Evolutionary conservation across 2,888 invertebrate species (phyloP).

Genomic region (Crioceris asparagi): DNA sequence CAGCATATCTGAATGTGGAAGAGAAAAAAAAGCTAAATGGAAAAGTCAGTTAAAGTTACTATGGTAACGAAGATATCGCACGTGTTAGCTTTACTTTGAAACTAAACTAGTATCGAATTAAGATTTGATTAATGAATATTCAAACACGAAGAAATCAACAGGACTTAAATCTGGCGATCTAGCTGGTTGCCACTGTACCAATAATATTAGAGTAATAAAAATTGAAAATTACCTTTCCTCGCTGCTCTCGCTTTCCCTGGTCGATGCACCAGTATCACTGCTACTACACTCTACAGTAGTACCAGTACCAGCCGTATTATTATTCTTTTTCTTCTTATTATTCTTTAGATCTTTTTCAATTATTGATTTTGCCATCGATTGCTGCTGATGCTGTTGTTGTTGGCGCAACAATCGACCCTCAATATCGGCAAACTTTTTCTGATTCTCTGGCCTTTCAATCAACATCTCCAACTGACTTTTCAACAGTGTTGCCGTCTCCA

Average conservation of each 20-base stretch:
- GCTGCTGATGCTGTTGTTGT: slow-evolving; percentile 38
- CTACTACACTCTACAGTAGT: no score
- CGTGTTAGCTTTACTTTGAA: no score
- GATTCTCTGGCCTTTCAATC: slow-evolving; percentile 72
- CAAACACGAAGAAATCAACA: no score
- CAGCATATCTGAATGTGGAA: slow-evolving; percentile 33
- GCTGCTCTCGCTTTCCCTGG: slow-evolving; percentile 60
- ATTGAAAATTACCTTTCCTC: slow-evolving; percentile 46
- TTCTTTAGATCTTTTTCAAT: no score
- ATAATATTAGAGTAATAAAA: neutral
- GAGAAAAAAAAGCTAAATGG: no score
- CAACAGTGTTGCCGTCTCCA: slow-evolving; percentile 82
- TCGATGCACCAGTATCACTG: slow-evolving; percentile 56
- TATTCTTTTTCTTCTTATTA: slow-evolving; percentile 64
- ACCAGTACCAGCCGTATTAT: no score
- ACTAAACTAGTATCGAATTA: no score
- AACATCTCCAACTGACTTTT: slow-evolving; percentile 75
- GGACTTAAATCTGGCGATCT: no score
- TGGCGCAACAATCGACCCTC: slow-evolving; percentile 49
- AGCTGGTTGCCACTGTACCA: neutral
- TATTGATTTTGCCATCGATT: no score
- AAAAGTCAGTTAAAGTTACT: no score
- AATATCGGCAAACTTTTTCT: slow-evolving; percentile 74
- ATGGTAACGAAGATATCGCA: no score
- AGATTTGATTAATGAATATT: slow-evolving; percentile 10